phyloP scores from a whole-genome alignment of 2,113 vertebrate genomes.

The Oryzias celebensis region DNA sequence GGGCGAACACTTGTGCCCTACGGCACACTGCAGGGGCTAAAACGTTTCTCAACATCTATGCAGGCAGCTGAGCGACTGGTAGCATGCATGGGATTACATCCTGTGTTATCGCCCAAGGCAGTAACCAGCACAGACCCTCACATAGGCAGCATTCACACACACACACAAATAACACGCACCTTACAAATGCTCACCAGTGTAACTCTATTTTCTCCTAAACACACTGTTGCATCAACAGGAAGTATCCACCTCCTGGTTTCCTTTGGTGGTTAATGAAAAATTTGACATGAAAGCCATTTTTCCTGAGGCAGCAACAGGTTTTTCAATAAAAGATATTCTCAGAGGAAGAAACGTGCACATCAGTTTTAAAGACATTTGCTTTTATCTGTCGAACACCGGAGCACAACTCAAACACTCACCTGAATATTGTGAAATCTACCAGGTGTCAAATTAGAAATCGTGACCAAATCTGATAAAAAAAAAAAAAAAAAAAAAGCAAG shows the following conservation, averaged over 20 bases:
- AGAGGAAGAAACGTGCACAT: conserved; percentile 19
- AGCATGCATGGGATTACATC: conserved; percentile 75
- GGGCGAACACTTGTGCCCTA: conserved; percentile 70
- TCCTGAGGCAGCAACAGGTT: conserved; percentile 50
- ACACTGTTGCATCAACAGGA: conserved; percentile 3
- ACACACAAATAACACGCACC: conserved; percentile 32
- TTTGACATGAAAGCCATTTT: conserved; percentile 29
- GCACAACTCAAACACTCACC: conserved; percentile 42
- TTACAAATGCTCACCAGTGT: conserved; percentile 26
- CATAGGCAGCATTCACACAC: conserved; percentile 21
- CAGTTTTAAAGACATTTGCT: conserved; percentile 34
- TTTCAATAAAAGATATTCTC: conserved; percentile 30
- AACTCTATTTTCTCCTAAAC: conserved; percentile 7
- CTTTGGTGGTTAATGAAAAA: conserved; percentile 42
- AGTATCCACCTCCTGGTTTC: conserved; percentile 16
- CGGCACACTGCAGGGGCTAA: conserved; percentile 79
- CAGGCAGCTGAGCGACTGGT: conserved; percentile 72
- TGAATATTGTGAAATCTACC: conserved; percentile 37
- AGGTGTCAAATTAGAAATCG: conserved; percentile 36
- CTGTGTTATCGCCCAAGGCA: conserved; percentile 70
- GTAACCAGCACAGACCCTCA: conserved; percentile 64
- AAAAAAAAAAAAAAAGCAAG: background rate
- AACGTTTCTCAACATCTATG: conserved; percentile 74
- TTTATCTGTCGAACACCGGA: conserved; percentile 35
- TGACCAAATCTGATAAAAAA: conserved; percentile 5